These are phyloP conservation scores for Ectemnius continuus DNA, from an alignment of 2,888 invertebrate species.

Conservation along the genomic window DNA sequence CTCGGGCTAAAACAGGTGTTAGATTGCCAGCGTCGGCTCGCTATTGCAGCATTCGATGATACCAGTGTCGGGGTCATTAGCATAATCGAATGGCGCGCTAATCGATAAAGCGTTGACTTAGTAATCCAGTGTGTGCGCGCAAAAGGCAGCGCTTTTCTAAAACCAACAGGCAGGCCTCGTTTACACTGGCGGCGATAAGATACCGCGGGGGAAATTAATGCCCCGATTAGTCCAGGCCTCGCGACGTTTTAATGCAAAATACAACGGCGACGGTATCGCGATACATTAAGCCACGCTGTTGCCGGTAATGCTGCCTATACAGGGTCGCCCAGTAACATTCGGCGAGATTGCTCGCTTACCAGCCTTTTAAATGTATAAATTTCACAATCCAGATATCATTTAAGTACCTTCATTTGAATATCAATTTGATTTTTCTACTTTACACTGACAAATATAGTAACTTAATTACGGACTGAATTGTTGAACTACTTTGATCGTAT, in stretches of 20 bases:
- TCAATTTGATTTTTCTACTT: too few relatives aligned
- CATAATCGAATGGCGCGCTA: conserved; percentile 52
- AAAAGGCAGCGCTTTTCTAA: conserved; percentile 29
- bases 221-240: conserved; percentile 19
- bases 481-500: too few relatives aligned
- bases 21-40: conserved; percentile 31
- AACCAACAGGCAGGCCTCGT: conserved; percentile 44
- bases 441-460: too few relatives aligned
- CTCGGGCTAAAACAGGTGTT: not conserved
- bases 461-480: too few relatives aligned
- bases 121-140: conserved; percentile 22
- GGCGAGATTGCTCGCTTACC: too few relatives aligned
- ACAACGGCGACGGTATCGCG: conserved; percentile 29
- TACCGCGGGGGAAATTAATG: conserved; percentile 42
- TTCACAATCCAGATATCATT: too few relatives aligned
- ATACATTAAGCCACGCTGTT: conserved; percentile 24
- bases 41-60: conserved; percentile 34
- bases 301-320: too few relatives aligned
- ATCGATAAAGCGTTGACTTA: conserved; percentile 47
- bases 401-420: too few relatives aligned
- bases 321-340: conserved; percentile 10
- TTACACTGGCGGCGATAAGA: conserved; percentile 44
- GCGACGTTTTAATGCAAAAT: conserved; percentile 40
- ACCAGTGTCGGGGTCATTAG: conserved; percentile 42
- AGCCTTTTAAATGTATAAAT: too few relatives aligned